Conservation (phyloP, 2,113 vertebrate genomes). For the Vimba vimba region DNA sequence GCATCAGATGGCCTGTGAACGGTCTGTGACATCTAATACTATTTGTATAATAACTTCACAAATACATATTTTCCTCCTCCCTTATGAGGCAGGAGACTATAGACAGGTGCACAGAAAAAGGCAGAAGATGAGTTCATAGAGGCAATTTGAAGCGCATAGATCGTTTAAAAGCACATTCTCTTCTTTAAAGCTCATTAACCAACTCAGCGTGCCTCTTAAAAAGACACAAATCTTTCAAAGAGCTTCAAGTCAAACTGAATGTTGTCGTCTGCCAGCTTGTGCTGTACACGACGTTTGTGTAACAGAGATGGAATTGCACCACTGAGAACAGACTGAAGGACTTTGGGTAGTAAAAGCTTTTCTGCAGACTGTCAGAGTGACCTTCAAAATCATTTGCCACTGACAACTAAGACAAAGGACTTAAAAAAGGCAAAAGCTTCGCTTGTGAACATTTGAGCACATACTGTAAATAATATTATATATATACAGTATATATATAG, state of each 20-base stretch:
- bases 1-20: background rate
- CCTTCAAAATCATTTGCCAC: slow-evolving; percentile 39
- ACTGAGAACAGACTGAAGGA: slow-evolving; percentile 22
- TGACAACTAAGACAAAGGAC: background rate
- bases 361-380: slow-evolving; percentile 45
- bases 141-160: slow-evolving; percentile 29
- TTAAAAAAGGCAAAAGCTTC: slow-evolving; percentile 9
- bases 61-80: background rate
- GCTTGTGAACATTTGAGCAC: background rate
- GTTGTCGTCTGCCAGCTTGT: slow-evolving; percentile 38
- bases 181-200: slow-evolving; percentile 50
- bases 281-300: slow-evolving; percentile 25
- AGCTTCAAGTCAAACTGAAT: slow-evolving; percentile 28
- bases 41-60: background rate
- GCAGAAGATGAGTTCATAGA: slow-evolving; percentile 4
- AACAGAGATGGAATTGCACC: slow-evolving; percentile 25
- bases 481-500: too few relatives aligned
- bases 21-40: background rate
- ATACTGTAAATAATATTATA: too few relatives aligned
- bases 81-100: background rate
- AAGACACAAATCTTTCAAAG: slow-evolving; percentile 17
- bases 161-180: slow-evolving; percentile 54
- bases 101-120: slow-evolving; percentile 15
- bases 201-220: slow-evolving; percentile 46
- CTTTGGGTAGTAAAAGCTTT: slow-evolving; percentile 41